Evolutionary conservation across 2,797 vertebrate genomes (phyloP), one percentile per base, ranked within the genome.

Genomic region (Phoeniculus purpureus): DNA sequence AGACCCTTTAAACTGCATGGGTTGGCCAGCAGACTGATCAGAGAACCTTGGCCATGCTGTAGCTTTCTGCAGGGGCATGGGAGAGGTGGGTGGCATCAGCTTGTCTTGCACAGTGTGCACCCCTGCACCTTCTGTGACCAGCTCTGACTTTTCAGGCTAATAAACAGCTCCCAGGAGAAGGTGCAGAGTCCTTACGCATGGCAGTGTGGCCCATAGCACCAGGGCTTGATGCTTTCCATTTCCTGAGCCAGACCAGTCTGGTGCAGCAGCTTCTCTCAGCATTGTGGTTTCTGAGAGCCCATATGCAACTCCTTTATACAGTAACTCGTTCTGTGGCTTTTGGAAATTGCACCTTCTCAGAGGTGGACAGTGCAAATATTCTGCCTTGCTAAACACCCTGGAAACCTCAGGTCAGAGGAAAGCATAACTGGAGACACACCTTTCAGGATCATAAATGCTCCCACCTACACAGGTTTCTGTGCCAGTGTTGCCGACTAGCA

Each of bases 401-500:
- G 71, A 77, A 84, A 31, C 31, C 61, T 40, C 72, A 81, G 91
- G 40, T 90, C 74, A 51, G 9, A 55, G 72, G 74, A 48, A 54
- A 81, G 54, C 2, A 0, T 59, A 34, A 51, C 73, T 56, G 64
- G 50, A 70, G 94, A 90, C 93, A 83, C 87, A 73, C 88, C 94
- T 96, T 81, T 62, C 0, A 4, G 78, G 64, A 89, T 87, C 45
- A 3, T 45, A 60, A 73, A 37, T 31, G 13, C 58, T 92, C n/a
- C 68, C 54, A 34, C 78, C 68, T 74, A 84, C 5, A 0, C 74
- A 40, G 74, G 58, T 10, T 25, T 34, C 77, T 0, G 4, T 60
- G 83, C 77, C 79, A 82, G 76, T 54, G 51, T 79, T 85, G 85
- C 71, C 87, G 71, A 73, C 52, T 15, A 21, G 73, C 52, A 26